A percentile compares a stretch with the other conserved stretches of the same genome.
Conservation (phyloP, 2,888 invertebrate species). For the Amitus sp. region DNA sequence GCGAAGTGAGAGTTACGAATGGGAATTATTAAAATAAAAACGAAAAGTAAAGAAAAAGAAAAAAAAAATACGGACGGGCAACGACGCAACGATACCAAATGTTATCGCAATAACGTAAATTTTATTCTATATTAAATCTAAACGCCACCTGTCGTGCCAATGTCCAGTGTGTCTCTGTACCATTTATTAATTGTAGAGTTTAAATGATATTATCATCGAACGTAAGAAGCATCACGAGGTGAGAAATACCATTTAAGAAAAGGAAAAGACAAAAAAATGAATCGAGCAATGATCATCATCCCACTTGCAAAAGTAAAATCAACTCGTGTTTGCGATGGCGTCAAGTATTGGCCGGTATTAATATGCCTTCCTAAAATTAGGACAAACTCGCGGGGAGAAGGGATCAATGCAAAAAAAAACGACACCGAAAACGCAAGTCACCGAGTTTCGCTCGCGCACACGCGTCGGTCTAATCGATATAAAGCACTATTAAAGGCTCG, state of each 20-base stretch:
- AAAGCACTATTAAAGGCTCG: conserved; percentile 1
- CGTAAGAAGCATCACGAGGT: conserved; percentile 31
- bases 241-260: conserved; percentile 24
- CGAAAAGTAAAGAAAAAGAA: not conserved
- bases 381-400: conserved; percentile 6
- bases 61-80: conserved; percentile 53
- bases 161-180: conserved; percentile 66
- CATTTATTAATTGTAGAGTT: conserved; percentile 64
- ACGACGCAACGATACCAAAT: conserved; percentile 66
- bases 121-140: conserved; percentile 67
- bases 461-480: not conserved
- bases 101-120: conserved; percentile 67
- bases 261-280: conserved; percentile 17
- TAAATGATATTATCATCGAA: conserved; percentile 51
- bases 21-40: conserved; percentile 5
- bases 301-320: conserved; percentile 43
- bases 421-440: conserved; percentile 6
- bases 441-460: conserved; percentile 11
- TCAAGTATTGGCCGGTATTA: conserved; percentile 48
- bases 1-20: too few relatives aligned
- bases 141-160: conserved; percentile 67
- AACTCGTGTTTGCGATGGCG: conserved; percentile 46
- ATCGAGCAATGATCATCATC: conserved; percentile 32
- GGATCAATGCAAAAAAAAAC: conserved; percentile 17
- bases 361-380: conserved; percentile 38